phyloP scores from a whole-genome alignment of 2,113 vertebrate genomes.

The Microcebus tavaratra region DNA sequence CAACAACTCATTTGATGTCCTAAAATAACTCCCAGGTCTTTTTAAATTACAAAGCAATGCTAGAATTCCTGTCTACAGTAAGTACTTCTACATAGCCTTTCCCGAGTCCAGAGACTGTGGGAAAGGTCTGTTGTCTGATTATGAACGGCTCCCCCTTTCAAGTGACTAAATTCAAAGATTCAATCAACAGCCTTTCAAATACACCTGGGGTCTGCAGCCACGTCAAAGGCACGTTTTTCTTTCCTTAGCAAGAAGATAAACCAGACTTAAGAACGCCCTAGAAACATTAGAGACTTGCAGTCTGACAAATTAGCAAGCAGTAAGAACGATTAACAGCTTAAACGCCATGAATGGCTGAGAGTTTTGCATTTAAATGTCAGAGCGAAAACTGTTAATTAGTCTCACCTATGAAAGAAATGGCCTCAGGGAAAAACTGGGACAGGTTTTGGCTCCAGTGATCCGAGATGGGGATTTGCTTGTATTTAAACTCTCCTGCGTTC shows the following conservation, averaged over 20 bases:
- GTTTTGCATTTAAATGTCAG: constrained; percentile 44
- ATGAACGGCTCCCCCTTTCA: not conserved
- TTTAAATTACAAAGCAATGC: not conserved
- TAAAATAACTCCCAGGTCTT: constrained; percentile 52
- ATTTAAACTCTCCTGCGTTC: constrained; percentile 97
- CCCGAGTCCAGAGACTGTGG: not conserved
- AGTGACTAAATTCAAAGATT: not conserved
- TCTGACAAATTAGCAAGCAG: not conserved
- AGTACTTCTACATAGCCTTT: not conserved
- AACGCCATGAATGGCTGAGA: not conserved
- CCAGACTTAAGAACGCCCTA: not conserved
- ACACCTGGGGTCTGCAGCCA: not conserved
- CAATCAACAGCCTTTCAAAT: not conserved
- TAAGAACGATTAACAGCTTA: not conserved
- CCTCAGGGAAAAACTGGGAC: constrained; percentile 99
- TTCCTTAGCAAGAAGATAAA: not conserved
- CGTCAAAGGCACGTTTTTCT: not conserved
- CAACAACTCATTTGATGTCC: constrained; percentile 72
- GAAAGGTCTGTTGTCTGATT: not conserved
- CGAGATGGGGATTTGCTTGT: constrained; percentile 99
- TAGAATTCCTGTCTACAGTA: not conserved
- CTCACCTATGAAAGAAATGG: constrained; percentile 99
- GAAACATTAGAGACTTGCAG: not conserved
- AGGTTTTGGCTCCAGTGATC: constrained; percentile 99
- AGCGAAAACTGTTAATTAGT: not conserved